Evolutionary conservation across 2,888 invertebrate genomes (phyloP).

Genomic region (Pristionchus fissidentatus): DNA sequence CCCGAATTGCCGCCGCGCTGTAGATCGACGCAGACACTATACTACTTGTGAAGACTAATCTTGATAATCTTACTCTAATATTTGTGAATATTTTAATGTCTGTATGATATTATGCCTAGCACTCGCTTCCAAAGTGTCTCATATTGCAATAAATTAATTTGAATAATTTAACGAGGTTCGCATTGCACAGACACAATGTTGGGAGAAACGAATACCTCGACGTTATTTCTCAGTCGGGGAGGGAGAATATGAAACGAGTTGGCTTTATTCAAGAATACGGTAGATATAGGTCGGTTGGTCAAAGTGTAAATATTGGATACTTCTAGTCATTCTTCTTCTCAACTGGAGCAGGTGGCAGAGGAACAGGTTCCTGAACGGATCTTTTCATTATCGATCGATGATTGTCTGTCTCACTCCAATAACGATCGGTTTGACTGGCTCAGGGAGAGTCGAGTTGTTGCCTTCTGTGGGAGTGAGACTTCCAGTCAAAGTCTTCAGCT

Average conservation of each 20-base stretch:
- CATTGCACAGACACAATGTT: constrained; percentile 41
- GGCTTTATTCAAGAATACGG: neutral
- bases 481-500: constrained; percentile 32
- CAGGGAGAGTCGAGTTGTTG: neutral
- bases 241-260: neutral
- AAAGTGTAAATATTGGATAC: neutral
- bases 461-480: neutral
- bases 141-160: neutral
- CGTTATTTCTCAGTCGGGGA: constrained; percentile 19
- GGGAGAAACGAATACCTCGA: neutral
- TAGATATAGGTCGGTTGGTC: neutral
- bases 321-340: constrained; percentile 18
- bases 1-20: neutral
- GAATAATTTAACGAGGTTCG: neutral
- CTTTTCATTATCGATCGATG: neutral
- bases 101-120: too few relatives aligned
- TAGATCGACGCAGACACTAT: neutral
- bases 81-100: constrained; percentile 31
- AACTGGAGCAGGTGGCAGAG: neutral
- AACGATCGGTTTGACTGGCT: neutral
- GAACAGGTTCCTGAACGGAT: neutral
- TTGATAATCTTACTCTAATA: neutral
- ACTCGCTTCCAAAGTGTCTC: neutral
- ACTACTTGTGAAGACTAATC: neutral
- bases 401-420: neutral